Percentiles rank a stretch among this genome's conserved stretches.
These are phyloP conservation scores for Brachylomia viminalis DNA, from an alignment of 2,888 invertebrate genomes.

Conservation along the genomic window DNA sequence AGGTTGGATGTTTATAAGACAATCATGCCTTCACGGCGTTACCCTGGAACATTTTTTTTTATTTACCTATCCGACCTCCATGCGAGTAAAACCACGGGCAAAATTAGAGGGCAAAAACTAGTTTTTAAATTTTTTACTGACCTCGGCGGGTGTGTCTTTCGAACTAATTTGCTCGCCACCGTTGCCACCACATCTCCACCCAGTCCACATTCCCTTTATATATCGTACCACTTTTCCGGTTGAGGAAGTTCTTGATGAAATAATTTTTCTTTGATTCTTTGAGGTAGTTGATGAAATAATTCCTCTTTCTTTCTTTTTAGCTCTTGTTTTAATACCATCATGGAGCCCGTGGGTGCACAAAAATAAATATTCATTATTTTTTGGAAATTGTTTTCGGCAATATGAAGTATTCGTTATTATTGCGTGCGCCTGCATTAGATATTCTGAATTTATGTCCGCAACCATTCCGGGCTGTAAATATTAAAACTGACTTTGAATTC, in stretches of 20 bases:
- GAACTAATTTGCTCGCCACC: background rate
- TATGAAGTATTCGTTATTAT: conserved; percentile 40
- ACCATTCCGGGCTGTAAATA: conserved; percentile 39
- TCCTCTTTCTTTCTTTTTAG: background rate
- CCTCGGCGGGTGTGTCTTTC: background rate
- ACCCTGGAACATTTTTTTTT: background rate
- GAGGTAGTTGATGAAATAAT: background rate
- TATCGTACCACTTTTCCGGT: background rate
- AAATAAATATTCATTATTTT: conserved; percentile 13
- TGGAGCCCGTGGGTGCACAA: conserved; percentile 40
- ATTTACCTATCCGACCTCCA: too few species aligned
- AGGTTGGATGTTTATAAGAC: background rate
- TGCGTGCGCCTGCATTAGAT: conserved; percentile 41
- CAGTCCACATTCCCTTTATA: background rate
- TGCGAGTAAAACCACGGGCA: background rate
- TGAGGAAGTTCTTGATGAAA: background rate
- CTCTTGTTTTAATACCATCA: background rate
- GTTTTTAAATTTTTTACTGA: background rate
- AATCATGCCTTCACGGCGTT: background rate
- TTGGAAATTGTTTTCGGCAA: conserved; percentile 28
- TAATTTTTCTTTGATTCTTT: background rate
- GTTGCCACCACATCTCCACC: conserved; percentile 24
- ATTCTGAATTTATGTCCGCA: conserved; percentile 46
- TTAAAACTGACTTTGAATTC: conserved; percentile 1
- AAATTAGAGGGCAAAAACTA: background rate